A percentile compares a stretch with the other conserved stretches of the same genome.
These are phyloP conservation scores for Myotis vivesi DNA, from an alignment of 2,797 vertebrate species.

Conservation along the genomic window DNA sequence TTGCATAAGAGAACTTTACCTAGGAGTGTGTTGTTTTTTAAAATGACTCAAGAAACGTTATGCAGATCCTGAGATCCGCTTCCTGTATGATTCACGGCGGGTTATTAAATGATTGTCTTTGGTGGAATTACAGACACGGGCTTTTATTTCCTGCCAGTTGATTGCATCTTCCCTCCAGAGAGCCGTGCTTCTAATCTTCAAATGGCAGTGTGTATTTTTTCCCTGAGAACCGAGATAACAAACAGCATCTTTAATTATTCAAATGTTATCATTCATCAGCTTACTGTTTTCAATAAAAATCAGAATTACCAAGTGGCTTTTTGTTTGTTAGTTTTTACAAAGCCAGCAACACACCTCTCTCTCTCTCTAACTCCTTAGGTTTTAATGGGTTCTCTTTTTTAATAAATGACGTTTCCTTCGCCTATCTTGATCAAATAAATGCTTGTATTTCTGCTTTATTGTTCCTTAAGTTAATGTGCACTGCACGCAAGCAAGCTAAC, in stretches of 20 bases:
- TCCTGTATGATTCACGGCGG: conserved; percentile 74
- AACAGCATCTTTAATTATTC: conserved; percentile 84
- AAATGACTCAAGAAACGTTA: conserved; percentile 67
- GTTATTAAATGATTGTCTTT: conserved; percentile 84
- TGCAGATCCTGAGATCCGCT: conserved; percentile 66
- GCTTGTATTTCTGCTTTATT: conserved; percentile 34
- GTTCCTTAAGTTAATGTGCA: background rate
- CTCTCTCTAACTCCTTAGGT: background rate
- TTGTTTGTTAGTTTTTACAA: conserved; percentile 68
- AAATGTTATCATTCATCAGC: conserved; percentile 79
- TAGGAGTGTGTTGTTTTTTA: conserved; percentile 46
- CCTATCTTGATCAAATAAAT: background rate
- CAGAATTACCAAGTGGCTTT: conserved; percentile 68
- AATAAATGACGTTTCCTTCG: background rate
- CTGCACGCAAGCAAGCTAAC: background rate
- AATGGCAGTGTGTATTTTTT: conserved; percentile 67
- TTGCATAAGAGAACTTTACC: conserved; percentile 64
- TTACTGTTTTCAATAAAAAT: conserved; percentile 71
- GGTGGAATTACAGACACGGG: conserved; percentile 77
- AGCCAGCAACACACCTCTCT: background rate
- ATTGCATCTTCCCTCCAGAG: conserved; percentile 80
- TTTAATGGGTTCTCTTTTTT: background rate
- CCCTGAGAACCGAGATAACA: conserved; percentile 81
- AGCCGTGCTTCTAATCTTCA: conserved; percentile 77
- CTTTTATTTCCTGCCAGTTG: conserved; percentile 83